Percentiles rank a stretch among this genome's conserved stretches.
Conservation (phyloP, 2,888 invertebrate genomes). For the Lymantria monacha region DNA sequence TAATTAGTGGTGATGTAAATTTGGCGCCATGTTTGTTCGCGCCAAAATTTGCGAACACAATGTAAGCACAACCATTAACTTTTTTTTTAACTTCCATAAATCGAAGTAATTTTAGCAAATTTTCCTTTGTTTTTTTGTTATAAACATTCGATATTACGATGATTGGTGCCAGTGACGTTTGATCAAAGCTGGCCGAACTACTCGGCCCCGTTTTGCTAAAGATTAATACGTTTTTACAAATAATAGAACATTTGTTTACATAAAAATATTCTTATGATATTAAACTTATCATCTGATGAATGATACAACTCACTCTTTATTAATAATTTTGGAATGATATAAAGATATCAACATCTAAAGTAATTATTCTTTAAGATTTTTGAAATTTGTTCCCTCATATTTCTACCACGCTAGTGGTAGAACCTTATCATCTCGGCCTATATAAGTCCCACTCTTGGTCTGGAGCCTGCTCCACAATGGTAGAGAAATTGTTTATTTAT, state of each 20-base stretch:
- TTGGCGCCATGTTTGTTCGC: constrained; percentile 58
- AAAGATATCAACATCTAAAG: not conserved
- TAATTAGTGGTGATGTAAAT: constrained; percentile 46
- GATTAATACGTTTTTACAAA: constrained; percentile 50
- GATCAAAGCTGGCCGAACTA: constrained; percentile 51
- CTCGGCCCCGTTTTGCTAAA: constrained; percentile 38
- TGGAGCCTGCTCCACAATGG: too few species aligned
- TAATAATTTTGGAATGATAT: constrained; percentile 7
- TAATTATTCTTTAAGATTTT: not conserved
- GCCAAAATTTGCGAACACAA: constrained; percentile 52
- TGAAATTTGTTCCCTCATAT: too few species aligned
- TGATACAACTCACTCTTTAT: constrained; percentile 27
- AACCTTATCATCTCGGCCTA: too few species aligned
- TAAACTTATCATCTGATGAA: constrained; percentile 29
- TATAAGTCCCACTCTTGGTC: too few species aligned
- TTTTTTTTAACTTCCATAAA: constrained; percentile 46
- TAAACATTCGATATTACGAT: constrained; percentile 41
- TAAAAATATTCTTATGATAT: constrained; percentile 17
- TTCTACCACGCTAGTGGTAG: too few species aligned
- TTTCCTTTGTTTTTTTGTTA: constrained; percentile 41
- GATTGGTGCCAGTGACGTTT: constrained; percentile 37
- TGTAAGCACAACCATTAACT: constrained; percentile 55
- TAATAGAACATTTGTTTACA: constrained; percentile 39
- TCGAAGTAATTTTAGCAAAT: constrained; percentile 58
- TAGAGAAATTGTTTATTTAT: too few species aligned